Conservation (phyloP, 2,797 vertebrate genomes). For the Sitta carolinensis region DNA sequence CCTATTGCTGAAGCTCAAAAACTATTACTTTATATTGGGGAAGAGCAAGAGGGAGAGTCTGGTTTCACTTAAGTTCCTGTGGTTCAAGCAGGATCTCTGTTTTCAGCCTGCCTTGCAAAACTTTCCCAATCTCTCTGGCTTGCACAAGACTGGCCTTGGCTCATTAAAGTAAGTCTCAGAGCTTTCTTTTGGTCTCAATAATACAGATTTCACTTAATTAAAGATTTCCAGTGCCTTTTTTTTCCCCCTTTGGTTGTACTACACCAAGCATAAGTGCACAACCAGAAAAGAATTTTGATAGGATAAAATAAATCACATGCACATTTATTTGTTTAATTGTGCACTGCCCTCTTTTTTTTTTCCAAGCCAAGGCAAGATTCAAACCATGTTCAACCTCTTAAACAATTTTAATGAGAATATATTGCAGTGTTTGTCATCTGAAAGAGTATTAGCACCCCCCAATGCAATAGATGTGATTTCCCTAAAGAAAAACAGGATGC, state of each 20-base stretch:
- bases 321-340: conserved; percentile 29
- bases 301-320: background rate
- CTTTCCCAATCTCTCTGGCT: background rate
- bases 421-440: conserved; percentile 47
- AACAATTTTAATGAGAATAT: conserved; percentile 56
- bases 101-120: conserved; percentile 28
- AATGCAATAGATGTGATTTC: conserved; percentile 24
- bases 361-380: background rate
- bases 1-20: background rate
- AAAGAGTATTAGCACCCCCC: background rate
- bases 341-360: background rate
- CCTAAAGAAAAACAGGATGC: conserved; percentile 17
- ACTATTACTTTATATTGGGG: background rate
- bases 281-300: conserved; percentile 14
- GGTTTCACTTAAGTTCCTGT: conserved; percentile 29
- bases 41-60: background rate
- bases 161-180: conserved; percentile 33
- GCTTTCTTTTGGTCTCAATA: background rate
- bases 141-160: background rate
- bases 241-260: background rate
- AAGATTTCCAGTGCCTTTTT: conserved; percentile 35
- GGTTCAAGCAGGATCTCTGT: conserved; percentile 2
- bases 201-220: conserved; percentile 40
- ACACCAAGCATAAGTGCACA: background rate
- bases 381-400: background rate